phyloP scores from a whole-genome alignment of 2,888 invertebrate species.

The Melinopterus prodromus region DNA sequence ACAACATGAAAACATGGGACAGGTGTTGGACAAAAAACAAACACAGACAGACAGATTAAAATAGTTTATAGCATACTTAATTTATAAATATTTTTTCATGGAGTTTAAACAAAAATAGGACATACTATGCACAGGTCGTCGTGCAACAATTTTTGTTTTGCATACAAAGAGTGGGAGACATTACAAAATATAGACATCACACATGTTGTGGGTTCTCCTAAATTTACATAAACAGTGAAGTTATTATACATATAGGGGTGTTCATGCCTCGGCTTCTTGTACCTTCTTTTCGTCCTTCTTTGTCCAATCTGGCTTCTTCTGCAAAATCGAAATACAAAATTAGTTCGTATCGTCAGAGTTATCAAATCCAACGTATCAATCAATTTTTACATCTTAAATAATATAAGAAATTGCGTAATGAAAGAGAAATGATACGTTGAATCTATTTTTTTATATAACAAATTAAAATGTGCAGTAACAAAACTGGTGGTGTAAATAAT shows the following conservation, averaged over 20 bases:
- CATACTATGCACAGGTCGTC: conserved; percentile 37
- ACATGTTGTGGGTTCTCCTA: conserved; percentile 12
- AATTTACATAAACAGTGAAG: conserved; percentile 17
- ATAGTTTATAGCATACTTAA: conserved; percentile 39
- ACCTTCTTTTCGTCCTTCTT: conserved; percentile 89
- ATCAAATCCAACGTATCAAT: conserved; percentile 31
- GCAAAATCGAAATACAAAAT: conserved; percentile 61
- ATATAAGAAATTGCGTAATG: neutral
- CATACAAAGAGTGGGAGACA: conserved; percentile 4
- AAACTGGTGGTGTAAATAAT: conserved; percentile 31
- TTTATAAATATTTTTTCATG: conserved; percentile 36
- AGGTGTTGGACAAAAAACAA: conserved; percentile 21
- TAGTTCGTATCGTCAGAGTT: conserved; percentile 5
- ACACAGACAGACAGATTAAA: conserved; percentile 24
- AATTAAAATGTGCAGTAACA: conserved; percentile 31
- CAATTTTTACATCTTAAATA: neutral
- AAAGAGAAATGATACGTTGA: neutral
- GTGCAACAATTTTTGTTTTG: conserved; percentile 32
- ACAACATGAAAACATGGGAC: conserved; percentile 7
- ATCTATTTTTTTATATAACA: neutral
- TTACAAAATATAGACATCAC: conserved; percentile 18
- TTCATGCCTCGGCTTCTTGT: conserved; percentile 88
- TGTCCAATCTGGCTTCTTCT: conserved; percentile 96
- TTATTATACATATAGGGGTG: conserved; percentile 21
- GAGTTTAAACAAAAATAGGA: conserved; percentile 31